Conservation (phyloP, 1,140 invertebrate genomes). For the Adelges cooleyi region DNA sequence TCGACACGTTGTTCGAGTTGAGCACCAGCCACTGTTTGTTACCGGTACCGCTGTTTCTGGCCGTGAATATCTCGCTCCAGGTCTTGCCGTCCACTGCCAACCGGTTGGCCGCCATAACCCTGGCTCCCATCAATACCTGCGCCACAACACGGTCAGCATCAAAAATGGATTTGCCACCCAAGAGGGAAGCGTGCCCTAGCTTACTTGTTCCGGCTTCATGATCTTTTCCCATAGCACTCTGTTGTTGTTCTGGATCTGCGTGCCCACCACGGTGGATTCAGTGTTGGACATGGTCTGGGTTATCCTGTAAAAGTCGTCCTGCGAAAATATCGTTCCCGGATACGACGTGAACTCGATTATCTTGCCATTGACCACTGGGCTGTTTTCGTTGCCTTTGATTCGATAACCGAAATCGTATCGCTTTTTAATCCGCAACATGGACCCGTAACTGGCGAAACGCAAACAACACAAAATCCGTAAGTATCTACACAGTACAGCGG, state of each 20-base stretch:
- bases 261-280: constrained; percentile 5
- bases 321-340: constrained; percentile 72
- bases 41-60: constrained; percentile 69
- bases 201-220: constrained; percentile 40
- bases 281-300: constrained; percentile 38
- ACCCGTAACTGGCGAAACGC: constrained; percentile 49
- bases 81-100: constrained; percentile 55
- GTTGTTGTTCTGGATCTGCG: constrained; percentile 7
- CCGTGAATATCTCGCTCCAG: constrained; percentile 54
- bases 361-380: constrained; percentile 49
- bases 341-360: constrained; percentile 68
- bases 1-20: constrained; percentile 44
- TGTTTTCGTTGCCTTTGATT: constrained; percentile 39
- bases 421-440: constrained; percentile 82
- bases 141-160: no score
- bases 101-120: constrained; percentile 76
- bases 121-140: constrained; percentile 61
- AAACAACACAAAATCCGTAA: no score
- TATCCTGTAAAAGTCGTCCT: constrained; percentile 73
- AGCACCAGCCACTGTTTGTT: constrained; percentile 82
- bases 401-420: constrained; percentile 75
- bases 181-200: no score
- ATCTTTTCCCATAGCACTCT: constrained; percentile 11
- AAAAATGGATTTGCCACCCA: not conserved
- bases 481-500: no score